A percentile compares a stretch with the other conserved stretches of the same genome.
These are phyloP conservation scores for Lutjanus erythropterus DNA, from an alignment of 2,113 vertebrate species.

Conservation along the genomic window DNA sequence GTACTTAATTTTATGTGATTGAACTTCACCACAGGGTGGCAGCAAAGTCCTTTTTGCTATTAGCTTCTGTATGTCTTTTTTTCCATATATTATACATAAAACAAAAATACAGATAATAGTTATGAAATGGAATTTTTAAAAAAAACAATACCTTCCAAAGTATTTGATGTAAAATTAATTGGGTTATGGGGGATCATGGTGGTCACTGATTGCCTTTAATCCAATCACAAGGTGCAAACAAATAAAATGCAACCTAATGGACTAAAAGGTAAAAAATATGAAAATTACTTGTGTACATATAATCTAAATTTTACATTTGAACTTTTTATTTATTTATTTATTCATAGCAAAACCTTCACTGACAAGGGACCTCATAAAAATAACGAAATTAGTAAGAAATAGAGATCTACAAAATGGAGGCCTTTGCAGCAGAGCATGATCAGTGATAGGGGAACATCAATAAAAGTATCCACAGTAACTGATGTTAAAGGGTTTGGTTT, in stretches of 20 bases:
- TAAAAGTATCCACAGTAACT: too few relatives aligned
- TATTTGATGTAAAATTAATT: not conserved
- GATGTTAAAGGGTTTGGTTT: not conserved
- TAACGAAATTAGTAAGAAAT: too few relatives aligned
- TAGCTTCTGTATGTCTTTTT: not conserved
- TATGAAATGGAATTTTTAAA: not conserved
- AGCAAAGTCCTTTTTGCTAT: constrained; percentile 1
- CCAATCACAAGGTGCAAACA: not conserved
- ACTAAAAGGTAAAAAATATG: not conserved
- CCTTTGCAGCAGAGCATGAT: too few relatives aligned
- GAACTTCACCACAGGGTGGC: constrained; percentile 29
- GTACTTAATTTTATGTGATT: not conserved
- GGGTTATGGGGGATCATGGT: not conserved
- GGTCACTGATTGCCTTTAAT: not conserved
- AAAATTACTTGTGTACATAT: not conserved
- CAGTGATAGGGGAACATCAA: too few relatives aligned
- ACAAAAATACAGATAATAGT: not conserved
- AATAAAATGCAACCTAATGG: not conserved
- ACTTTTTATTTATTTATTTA: not conserved
- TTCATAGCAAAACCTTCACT: too few relatives aligned
- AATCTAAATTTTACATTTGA: not conserved
- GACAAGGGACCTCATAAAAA: too few relatives aligned
- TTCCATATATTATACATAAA: not conserved
- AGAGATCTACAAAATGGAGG: too few relatives aligned
- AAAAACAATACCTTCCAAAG: not conserved